Percentiles rank a stretch among this genome's conserved stretches.
Conservation (phyloP, 1,140 invertebrate genomes). For the Triops cancriformis region DNA sequence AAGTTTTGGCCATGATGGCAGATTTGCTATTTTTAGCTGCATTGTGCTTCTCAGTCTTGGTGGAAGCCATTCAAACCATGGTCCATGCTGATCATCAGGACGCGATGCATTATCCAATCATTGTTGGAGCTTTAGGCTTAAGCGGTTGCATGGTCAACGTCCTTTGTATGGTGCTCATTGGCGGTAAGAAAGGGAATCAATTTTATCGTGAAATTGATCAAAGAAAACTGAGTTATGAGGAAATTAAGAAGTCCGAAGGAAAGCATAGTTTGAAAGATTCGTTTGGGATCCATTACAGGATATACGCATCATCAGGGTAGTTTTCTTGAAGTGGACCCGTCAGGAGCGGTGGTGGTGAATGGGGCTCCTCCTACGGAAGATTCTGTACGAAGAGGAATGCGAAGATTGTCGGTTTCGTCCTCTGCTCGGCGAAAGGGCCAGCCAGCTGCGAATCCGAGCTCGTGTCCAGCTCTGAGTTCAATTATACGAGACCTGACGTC, state of each 20-base stretch:
- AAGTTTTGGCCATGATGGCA: slow-evolving; percentile 70
- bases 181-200: slow-evolving; percentile 43
- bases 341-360: slow-evolving; percentile 54
- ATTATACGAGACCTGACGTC: slow-evolving; percentile 46
- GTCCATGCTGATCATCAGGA: slow-evolving; percentile 45
- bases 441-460: slow-evolving; percentile 40
- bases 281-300: slow-evolving; percentile 34
- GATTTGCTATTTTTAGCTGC: slow-evolving; percentile 74
- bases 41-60: slow-evolving; percentile 67
- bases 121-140: slow-evolving; percentile 54
- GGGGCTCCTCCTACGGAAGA: slow-evolving; percentile 37
- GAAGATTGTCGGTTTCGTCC: slow-evolving; percentile 34
- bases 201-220: too few relatives aligned
- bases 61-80: slow-evolving; percentile 61
- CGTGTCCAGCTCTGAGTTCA: slow-evolving; percentile 15
- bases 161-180: slow-evolving; percentile 62
- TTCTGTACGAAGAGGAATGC: slow-evolving; percentile 34
- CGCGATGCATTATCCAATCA: slow-evolving; percentile 53
- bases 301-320: slow-evolving; percentile 68
- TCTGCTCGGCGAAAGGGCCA: slow-evolving; percentile 33
- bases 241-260: background rate
- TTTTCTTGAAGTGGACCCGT: slow-evolving; percentile 55
- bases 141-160: slow-evolving; percentile 57
- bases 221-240: too few relatives aligned
- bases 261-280: slow-evolving; percentile 11